Evolutionary conservation across 1,140 invertebrate species (phyloP), one percentile per base, ranked within the genome.

Genomic region (Diachasma alloeum): DNA sequence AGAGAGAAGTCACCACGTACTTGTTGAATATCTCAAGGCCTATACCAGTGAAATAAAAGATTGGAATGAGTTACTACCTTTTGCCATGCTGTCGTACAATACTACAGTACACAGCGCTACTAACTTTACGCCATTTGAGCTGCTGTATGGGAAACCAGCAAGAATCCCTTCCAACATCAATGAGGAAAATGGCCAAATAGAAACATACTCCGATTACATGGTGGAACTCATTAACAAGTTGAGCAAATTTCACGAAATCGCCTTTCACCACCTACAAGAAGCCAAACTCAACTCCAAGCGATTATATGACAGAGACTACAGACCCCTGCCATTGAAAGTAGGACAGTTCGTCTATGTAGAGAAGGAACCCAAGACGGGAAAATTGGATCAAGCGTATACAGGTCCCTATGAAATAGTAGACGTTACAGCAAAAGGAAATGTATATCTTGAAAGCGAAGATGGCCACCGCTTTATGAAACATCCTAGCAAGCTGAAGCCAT

Each of bases 41-140:
- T 85, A 81, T 39, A 73, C 76, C 9, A 53, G 79, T 13, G 63
- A 80, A 11, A 80, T 36, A 17, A 44, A 84, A 36, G 78, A 88
- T 77, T 90, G 87, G 88, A 82, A 88, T 63, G 36, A 79, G n/a
- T 82, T 75, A 67, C 17, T 87, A 3, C 79, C 75, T 9, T 79
- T 75, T 56, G 80, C 82, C 9, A 37, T 37, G 4, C 36, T 37
- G 9, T 37, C 9, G 9, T 37, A 37, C 4, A 37, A 37, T 66
- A 42, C 37, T 8, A 76, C 81, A 24, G 22, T 69, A 17, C 86
- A 90, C 53, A 72, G 42, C n/a, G 48, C 79, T 0, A 87, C 86
- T 4, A 77, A 81, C 0, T 81, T 77, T 13, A 77, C 69, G 11
- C 79, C 78, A n/a, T 81, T 79, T 69, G 79, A 74, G 79, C 53